Base-by-base conservation (phyloP, 2,888 invertebrate genomes). In the Parasteatoda lunata region DNA sequence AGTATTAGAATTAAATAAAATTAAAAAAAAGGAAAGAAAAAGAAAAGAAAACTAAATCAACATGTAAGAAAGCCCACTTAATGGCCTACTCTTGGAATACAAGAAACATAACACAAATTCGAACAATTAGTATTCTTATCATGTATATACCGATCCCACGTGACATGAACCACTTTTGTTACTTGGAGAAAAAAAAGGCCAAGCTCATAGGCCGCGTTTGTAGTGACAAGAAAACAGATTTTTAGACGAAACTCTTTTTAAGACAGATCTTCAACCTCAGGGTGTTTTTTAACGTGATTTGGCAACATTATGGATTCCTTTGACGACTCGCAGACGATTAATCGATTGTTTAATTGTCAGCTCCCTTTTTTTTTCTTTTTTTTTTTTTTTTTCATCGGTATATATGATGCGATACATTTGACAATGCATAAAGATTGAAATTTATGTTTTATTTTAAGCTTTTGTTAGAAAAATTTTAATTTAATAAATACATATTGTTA, bases 251-350 rank as follows among this genome's bases (percentile, higher is more conserved):
- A 30, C 47, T 54, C 49, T 15, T n/a, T 15, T 69, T 68, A 82
- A 72, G 77, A 77, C 66, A 72, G 77, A 72, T 78, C 69, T 84
- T 72, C 65, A 66, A 68, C 70, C 78, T 72, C 52, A 54, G 71
- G 78, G 71, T 66, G 72, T 71, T 84, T 84, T 84, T 84, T 73
- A 65, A 72, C 77, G 77, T 73, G 78, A 78, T 78, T 77, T 84
- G 84, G 77, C 84, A 84, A 84, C 84, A 71, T 52, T 83, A 83
- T 83, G 77, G 83, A 76, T 83, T 83, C 72, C 68, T 45, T 68
- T 48, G 54, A 51, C 13, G 54, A 54, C 52, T 47, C 54, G 47
- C 48, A 49, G 70, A 45, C 45, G 13, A 48, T 54, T 59, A 70
- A 52, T 30, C 30, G 77, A 69, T 69, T 69, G 77, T 51, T 52